A percentile compares a stretch with the other conserved stretches of the same genome.
Conservation (phyloP, 1,140 invertebrate genomes). For the Coptotermes formosanus region DNA sequence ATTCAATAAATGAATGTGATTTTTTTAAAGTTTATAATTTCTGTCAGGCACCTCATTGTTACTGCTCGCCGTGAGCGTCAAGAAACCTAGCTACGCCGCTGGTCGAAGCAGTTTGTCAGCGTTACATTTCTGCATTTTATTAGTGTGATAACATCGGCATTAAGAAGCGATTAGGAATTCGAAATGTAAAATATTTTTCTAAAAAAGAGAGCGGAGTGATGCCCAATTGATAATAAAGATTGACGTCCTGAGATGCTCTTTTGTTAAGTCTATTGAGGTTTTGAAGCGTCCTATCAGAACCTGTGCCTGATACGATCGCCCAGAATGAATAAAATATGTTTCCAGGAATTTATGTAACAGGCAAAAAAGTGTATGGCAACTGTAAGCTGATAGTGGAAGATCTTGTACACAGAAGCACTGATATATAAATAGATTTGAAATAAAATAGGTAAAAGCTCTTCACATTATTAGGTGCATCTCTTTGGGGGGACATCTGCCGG, state of each 20-base stretch:
- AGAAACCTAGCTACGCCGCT: too few relatives aligned
- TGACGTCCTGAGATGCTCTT: neutral
- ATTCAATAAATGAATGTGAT: too few relatives aligned
- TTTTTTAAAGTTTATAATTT: too few relatives aligned
- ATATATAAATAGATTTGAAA: neutral
- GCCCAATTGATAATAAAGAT: neutral
- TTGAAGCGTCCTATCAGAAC: neutral
- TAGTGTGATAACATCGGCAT: neutral
- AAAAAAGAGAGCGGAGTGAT: neutral
- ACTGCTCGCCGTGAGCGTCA: too few relatives aligned
- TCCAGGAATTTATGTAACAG: neutral
- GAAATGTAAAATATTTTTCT: neutral
- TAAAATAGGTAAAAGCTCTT: neutral
- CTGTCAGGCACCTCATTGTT: too few relatives aligned
- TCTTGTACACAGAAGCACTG: neutral
- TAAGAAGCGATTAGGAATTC: neutral
- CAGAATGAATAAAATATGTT: neutral
- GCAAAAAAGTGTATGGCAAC: slow-evolving; percentile 4
- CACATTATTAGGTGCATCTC: slow-evolving; percentile 10
- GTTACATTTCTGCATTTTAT: neutral
- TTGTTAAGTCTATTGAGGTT: neutral
- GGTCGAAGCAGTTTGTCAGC: neutral
- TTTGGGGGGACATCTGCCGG: too few relatives aligned
- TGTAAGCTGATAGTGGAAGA: neutral
- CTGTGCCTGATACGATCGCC: neutral